Conservation (phyloP, 1,140 invertebrate species). For the Acyrthosiphon pisum region DNA sequence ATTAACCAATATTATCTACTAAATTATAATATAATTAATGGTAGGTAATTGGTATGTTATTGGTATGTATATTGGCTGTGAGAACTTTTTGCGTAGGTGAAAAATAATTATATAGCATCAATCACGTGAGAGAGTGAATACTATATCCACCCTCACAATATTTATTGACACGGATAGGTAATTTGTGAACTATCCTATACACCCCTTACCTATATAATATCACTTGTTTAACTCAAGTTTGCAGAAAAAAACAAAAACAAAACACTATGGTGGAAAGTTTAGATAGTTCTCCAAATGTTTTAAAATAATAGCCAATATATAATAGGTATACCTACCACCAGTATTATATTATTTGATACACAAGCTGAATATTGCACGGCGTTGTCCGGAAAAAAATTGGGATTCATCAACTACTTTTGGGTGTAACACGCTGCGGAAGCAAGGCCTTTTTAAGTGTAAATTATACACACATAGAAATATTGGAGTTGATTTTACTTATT, state of each 20-base stretch:
- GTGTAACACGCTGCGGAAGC: too few relatives aligned
- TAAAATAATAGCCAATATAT: too few relatives aligned
- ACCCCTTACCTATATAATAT: neutral
- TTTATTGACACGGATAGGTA: neutral
- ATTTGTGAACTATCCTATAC: neutral
- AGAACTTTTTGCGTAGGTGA: neutral
- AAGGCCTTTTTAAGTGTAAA: too few relatives aligned
- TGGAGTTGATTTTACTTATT: too few relatives aligned
- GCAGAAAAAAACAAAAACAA: neutral
- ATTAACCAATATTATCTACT: neutral
- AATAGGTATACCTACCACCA: too few relatives aligned
- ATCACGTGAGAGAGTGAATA: neutral
- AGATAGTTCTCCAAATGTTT: too few relatives aligned
- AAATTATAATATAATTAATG: neutral
- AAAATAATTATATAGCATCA: constrained; percentile 7
- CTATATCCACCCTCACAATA: neutral
- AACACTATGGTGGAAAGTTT: too few relatives aligned
- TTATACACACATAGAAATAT: too few relatives aligned
- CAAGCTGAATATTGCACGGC: too few relatives aligned
- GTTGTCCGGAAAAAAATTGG: too few relatives aligned
- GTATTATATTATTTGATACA: too few relatives aligned
- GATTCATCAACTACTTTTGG: too few relatives aligned
- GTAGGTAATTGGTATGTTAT: neutral
- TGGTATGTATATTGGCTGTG: neutral
- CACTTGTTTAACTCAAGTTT: neutral